These are phyloP conservation scores for Scaptomyza cyrtandrae DNA, from an alignment of 2,888 invertebrate species.

Conservation along the genomic window DNA sequence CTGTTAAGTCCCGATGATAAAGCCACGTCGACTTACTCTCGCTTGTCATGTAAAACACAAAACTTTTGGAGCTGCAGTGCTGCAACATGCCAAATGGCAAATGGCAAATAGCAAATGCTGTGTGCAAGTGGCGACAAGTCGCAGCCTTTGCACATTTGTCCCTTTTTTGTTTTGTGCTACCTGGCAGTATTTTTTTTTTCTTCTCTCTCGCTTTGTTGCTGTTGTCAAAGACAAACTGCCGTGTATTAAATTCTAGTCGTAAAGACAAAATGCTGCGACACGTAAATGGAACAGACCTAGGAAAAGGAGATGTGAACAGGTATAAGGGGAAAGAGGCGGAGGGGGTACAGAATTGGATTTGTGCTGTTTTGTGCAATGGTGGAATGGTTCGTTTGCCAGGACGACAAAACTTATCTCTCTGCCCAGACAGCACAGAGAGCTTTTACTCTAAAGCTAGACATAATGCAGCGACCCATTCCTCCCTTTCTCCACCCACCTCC, in stretches of 20 bases:
- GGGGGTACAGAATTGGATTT: slow-evolving; percentile 63
- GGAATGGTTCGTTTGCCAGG: slow-evolving; percentile 63
- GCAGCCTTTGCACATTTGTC: slow-evolving; percentile 72
- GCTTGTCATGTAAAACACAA: slow-evolving; percentile 74
- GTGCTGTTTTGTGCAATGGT: slow-evolving; percentile 46
- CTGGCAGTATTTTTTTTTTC: slow-evolving; percentile 33
- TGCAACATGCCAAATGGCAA: slow-evolving; percentile 30
- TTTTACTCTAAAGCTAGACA: slow-evolving; percentile 34
- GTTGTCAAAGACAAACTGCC: slow-evolving; percentile 75
- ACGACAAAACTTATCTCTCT: slow-evolving; percentile 52
- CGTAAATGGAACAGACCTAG: slow-evolving; percentile 39
- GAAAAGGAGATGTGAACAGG: not conserved
- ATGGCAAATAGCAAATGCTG: slow-evolving; percentile 30
- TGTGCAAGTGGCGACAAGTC: slow-evolving; percentile 73
- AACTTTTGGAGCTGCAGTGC: slow-evolving; percentile 46
- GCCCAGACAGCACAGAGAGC: slow-evolving; percentile 14
- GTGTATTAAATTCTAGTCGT: slow-evolving; percentile 76
- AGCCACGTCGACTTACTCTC: slow-evolving; percentile 50
- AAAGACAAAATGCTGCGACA: slow-evolving; percentile 78
- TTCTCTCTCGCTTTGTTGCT: slow-evolving; percentile 17
- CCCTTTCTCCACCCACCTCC: not conserved
- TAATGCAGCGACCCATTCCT: slow-evolving; percentile 26
- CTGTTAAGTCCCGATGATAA: slow-evolving; percentile 41
- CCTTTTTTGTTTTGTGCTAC: slow-evolving; percentile 14
- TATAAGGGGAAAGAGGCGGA: too few species aligned